These are phyloP conservation scores for Ptychodera flava DNA, from an alignment of 35 echinoderm and acorn worm species.

Conservation along the genomic window DNA sequence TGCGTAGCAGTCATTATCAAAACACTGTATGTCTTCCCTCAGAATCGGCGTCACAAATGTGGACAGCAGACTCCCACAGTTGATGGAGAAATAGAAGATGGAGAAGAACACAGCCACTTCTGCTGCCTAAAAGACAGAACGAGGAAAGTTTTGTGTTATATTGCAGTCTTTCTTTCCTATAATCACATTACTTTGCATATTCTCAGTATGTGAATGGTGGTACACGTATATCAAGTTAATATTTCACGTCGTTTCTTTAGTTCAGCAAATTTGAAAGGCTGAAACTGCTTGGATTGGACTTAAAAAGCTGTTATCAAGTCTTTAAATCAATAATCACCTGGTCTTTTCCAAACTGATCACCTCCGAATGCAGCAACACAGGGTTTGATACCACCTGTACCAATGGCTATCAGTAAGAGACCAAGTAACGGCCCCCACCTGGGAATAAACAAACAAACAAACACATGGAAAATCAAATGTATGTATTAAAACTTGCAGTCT, in stretches of 20 bases:
- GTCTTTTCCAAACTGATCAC: slow-evolving; percentile 82
- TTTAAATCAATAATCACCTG: too few species aligned
- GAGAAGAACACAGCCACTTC: slow-evolving; percentile 78
- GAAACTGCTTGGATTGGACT: too few species aligned
- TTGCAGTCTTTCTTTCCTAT: too few species aligned
- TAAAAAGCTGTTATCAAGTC: too few species aligned
- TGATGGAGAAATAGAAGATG: slow-evolving; percentile 94
- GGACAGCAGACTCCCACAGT: slow-evolving; percentile 73
- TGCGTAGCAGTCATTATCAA: slow-evolving; percentile 91
- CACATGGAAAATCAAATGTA: too few species aligned
- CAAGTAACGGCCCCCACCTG: slow-evolving; percentile 76
- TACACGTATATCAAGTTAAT: too few species aligned
- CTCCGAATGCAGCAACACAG: slow-evolving; percentile 94
- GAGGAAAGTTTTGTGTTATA: too few species aligned
- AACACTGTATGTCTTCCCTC: slow-evolving; percentile 79
- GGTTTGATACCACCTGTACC: slow-evolving; percentile 98
- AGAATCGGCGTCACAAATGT: slow-evolving; percentile 87
- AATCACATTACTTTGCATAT: too few species aligned
- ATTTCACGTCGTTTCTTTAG: too few species aligned
- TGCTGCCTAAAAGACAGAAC: slow-evolving; percentile 29
- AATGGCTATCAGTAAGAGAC: slow-evolving; percentile 78
- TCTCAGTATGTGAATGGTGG: too few species aligned
- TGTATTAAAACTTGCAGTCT: too few species aligned
- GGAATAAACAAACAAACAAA: slow-evolving; percentile 12
- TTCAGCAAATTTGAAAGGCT: too few species aligned